Base-by-base conservation (phyloP, 37 sponge, comb jelly and placozoan species). In the Spongilla lacustris region DNA sequence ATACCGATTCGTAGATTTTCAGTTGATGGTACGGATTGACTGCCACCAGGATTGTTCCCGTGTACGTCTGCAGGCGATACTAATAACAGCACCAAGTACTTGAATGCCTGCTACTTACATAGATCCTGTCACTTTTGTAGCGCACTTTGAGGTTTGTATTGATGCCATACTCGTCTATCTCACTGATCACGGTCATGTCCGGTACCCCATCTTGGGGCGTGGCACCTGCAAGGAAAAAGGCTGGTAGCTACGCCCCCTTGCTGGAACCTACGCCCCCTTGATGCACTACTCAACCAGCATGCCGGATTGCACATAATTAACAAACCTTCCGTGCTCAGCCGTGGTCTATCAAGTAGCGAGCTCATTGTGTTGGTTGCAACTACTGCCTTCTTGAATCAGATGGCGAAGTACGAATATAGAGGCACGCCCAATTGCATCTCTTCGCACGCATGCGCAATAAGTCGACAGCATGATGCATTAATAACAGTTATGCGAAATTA, bases 131-230 rank as follows among this genome's bases (percentile, higher is more conserved):
- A 66, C 85, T 41, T 21, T 33, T 36, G 89, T 94, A 96, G 78
- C 97, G 90, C 32, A 92, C 91, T 81, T 85, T 85, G 73, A 96
- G 93, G 77, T 96, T 96, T 4, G 87, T 90, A 74, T 96, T 96
- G 83, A 96, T 96, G 68, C 97, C 97, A 67, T 74, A 84, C 41
- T 93, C 95, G 69, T 96, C 97, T 25, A 96, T 94, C 19, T 96
- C 97, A 50, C 95, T 94, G 86, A 96, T 92, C 34, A 94, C 89
- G 5, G 97, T 96, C 97, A 96, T 96, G 84, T 96, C 97, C 6
- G 95, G 97, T 0, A 96, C 97, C 17, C 97, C 97, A 84, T 96
- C 97, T 35, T 78, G 58, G 19, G 97, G 97, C 68, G 68, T 82
- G n/a, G 97, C 97, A 50, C 97, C 95, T 93, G 80, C 80, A 86